Evolutionary conservation across 1,140 invertebrate genomes (phyloP).

Genomic region (Sminthurides bifidus): DNA sequence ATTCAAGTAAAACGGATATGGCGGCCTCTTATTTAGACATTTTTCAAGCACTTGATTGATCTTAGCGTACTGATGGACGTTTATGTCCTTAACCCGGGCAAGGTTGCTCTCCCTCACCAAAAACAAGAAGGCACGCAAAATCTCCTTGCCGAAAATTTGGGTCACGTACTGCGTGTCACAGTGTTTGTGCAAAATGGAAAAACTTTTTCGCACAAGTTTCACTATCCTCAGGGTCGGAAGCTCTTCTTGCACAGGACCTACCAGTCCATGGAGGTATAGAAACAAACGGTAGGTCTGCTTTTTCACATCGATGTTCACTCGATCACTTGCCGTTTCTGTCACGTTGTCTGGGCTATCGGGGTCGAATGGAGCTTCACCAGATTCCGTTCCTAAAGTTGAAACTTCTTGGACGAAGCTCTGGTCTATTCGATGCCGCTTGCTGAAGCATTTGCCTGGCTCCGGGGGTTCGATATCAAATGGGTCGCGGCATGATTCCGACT

Average conservation of each 20-base stretch:
- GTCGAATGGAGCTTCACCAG: neutral
- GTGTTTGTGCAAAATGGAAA: slow-evolving; percentile 3
- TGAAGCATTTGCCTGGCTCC: neutral
- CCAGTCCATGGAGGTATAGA: slow-evolving; percentile 11
- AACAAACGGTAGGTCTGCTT: slow-evolving; percentile 20
- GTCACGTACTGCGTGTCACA: slow-evolving; percentile 8
- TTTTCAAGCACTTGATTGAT: neutral
- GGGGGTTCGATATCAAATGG: neutral
- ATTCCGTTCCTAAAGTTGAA: neutral
- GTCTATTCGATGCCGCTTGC: too few species aligned
- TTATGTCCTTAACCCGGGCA: slow-evolving; percentile 8
- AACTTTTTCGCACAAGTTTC: slow-evolving; percentile 9
- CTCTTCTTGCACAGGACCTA: slow-evolving; percentile 9
- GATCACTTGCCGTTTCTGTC: neutral
- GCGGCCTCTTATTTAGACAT: neutral
- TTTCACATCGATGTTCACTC: neutral
- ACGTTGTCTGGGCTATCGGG: too few species aligned
- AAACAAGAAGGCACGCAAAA: slow-evolving; percentile 16
- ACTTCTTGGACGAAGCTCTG: too few species aligned
- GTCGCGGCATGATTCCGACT: neutral
- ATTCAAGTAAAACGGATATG: slow-evolving; percentile 5
- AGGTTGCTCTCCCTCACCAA: slow-evolving; percentile 16
- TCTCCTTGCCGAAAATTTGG: slow-evolving; percentile 5
- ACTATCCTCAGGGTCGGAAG: slow-evolving; percentile 10
- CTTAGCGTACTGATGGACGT: slow-evolving; percentile 1